Evolutionary conservation across 2,797 vertebrate species (phyloP).

Genomic region (Fringilla coelebs): DNA sequence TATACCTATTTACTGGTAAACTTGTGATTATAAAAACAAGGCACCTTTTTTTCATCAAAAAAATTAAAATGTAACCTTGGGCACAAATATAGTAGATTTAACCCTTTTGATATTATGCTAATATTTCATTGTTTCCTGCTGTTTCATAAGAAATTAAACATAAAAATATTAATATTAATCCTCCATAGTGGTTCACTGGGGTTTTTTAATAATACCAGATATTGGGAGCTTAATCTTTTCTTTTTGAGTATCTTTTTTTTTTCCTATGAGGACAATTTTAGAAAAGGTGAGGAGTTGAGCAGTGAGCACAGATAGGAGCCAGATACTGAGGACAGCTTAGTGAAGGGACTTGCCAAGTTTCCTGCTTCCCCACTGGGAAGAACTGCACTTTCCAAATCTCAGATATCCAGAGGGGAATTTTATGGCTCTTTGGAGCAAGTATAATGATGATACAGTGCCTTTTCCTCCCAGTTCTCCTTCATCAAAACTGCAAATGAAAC

Average conservation of each 20-base stretch:
- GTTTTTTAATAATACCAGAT: not conserved
- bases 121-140: not conserved
- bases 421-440: not conserved
- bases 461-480: not conserved
- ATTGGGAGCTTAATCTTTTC: not conserved
- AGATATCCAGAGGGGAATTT: not conserved
- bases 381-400: not conserved
- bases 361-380: not conserved
- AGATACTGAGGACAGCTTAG: not conserved
- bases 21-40: not conserved
- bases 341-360: not conserved
- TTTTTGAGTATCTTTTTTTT: not conserved
- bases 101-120: not conserved
- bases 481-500: not conserved
- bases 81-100: not conserved
- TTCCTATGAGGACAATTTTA: not conserved
- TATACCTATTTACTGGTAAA: not conserved
- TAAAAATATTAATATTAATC: not conserved
- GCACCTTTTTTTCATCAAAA: not conserved
- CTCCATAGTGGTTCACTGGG: not conserved
- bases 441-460: not conserved
- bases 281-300: not conserved
- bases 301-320: not conserved
- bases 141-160: not conserved
- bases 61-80: not conserved